Percentiles rank a stretch among this genome's conserved stretches.
Evolutionary conservation across 2,888 invertebrate species (phyloP).

Genomic region (Calameuta idolon): DNA sequence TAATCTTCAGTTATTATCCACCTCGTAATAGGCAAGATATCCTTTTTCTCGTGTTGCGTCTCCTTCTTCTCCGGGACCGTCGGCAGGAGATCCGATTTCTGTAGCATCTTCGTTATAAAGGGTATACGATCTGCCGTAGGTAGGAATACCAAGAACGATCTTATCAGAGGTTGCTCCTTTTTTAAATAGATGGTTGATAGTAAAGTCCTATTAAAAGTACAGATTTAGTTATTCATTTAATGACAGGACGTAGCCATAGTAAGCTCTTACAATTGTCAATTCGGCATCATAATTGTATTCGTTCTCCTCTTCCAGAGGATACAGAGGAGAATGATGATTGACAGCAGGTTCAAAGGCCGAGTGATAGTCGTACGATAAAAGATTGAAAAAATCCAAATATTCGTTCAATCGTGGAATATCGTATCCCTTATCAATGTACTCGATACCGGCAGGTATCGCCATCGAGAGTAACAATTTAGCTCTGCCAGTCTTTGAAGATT

Average conservation of each 20-base stretch:
- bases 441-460: conserved; percentile 94
- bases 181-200: conserved; percentile 84
- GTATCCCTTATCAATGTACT: conserved; percentile 93
- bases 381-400: conserved; percentile 93
- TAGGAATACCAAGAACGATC: conserved; percentile 87
- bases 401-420: conserved; percentile 88
- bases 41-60: conserved; percentile 93
- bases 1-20: conserved; percentile 52
- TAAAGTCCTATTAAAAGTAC: conserved; percentile 78
- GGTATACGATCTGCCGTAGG: conserved; percentile 91
- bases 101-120: conserved; percentile 86
- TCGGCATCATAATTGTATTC: conserved; percentile 91
- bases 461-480: conserved; percentile 86
- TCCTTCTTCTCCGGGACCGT: conserved; percentile 91
- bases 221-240: not conserved
- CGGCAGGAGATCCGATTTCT: conserved; percentile 88
- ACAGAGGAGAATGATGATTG: conserved; percentile 91
- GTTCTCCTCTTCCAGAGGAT: conserved; percentile 82
- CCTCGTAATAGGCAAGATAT: conserved; percentile 93
- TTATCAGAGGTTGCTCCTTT: conserved; percentile 84
- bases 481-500: conserved; percentile 85
- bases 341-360: conserved; percentile 91
- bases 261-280: conserved; percentile 84
- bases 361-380: conserved; percentile 92
- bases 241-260: not conserved